Percentiles rank a stretch among this genome's conserved stretches.
Conservation (phyloP, 2,797 vertebrate species). For the Onychomys torridus region DNA sequence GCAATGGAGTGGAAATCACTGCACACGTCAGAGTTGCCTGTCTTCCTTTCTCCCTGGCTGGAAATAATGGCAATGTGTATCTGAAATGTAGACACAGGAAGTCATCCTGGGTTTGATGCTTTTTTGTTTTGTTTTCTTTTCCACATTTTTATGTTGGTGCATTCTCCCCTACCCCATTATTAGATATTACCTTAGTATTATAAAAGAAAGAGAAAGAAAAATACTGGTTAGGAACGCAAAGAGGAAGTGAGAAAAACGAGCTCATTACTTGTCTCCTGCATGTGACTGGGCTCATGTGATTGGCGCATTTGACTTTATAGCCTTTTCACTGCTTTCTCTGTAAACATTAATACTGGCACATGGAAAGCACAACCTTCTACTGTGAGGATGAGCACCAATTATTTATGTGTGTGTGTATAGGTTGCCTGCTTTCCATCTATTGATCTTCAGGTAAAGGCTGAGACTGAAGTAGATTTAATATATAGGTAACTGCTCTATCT, state of each 20-base stretch:
- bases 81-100: constrained; percentile 61
- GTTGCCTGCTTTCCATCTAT: constrained; percentile 32
- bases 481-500: neutral
- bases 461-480: constrained; percentile 47
- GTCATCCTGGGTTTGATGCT: constrained; percentile 61
- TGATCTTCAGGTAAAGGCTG: constrained; percentile 56
- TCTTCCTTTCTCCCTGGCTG: constrained; percentile 37
- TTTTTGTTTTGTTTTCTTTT: neutral
- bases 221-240: neutral
- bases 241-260: neutral
- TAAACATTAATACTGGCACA: constrained; percentile 58
- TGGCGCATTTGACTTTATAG: constrained; percentile 50
- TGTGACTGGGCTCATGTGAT: neutral
- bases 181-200: constrained; percentile 51
- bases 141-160: constrained; percentile 61
- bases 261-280: constrained; percentile 53
- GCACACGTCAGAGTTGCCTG: constrained; percentile 28
- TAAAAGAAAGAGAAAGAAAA: constrained; percentile 37
- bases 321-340: constrained; percentile 44
- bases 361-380: constrained; percentile 46
- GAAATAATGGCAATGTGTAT: constrained; percentile 68
- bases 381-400: constrained; percentile 52
- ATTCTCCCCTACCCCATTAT: neutral
- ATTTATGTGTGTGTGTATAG: constrained; percentile 58
- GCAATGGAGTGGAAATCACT: constrained; percentile 53